Evolutionary conservation across 2,797 vertebrate genomes (phyloP), one percentile per base, ranked within the genome.

Genomic region (Sebastiscus albofasciatus): DNA sequence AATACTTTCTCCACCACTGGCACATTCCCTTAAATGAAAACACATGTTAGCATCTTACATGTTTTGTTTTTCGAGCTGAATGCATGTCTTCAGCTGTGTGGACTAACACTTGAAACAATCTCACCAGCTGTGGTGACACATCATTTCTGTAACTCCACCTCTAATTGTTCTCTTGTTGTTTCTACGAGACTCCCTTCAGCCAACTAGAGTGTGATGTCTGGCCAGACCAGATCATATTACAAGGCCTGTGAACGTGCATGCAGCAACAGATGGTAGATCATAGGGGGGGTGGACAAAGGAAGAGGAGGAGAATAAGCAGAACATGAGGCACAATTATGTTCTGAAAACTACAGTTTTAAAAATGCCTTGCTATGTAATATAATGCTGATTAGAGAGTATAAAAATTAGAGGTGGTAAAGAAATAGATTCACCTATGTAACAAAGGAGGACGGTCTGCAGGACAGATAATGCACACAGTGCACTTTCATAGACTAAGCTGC

Each of bases 231-330:
- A 82, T 95, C 94, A 88, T 84, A 66, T 95, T 95, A 93, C 94
- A 91, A 11, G 86, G 81, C 88, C 84, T 84, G 88, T 67, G 90
- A 89, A 89, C 58, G 77, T 81, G 82, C 80, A 89, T 81, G 82
- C 80, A 89, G 90, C 92, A 94, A 93, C 93, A 95, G 94, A 94
- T 95, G 94, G 92, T 81, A 39, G 85, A 86, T 90, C 87, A 84
- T 74, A 61, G 72, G 39, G 27, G 68, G 27, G 68, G 26, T 49
- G 59, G 73, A 67, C 74, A 87, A 85, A 90, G 81, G 80, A 86
- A 85, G 87, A 80, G 90, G 87, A 87, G 80, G 87, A 86, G 89
- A 73, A 54, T 55, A 22, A 87, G 75, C 72, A 66, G 72, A 72
- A 72, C 75, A 68, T 52, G 74, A 76, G 75, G 74, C 33, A 36